phyloP scores from a whole-genome alignment of 2,113 vertebrate genomes.

The Osmerus eperlanus region DNA sequence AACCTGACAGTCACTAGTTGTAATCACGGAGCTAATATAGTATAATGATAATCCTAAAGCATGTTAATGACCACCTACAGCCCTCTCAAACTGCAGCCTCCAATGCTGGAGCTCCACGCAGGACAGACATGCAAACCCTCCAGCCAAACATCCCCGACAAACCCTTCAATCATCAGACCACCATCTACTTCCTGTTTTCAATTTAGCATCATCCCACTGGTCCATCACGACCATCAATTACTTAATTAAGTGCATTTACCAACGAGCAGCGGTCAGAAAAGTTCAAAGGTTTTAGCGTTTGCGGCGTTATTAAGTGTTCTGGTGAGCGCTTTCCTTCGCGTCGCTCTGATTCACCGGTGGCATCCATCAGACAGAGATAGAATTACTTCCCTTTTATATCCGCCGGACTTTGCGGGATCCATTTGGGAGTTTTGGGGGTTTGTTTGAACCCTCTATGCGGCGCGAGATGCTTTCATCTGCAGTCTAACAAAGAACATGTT shows the following conservation, averaged over 20 bases:
- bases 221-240: slow-evolving; percentile 54
- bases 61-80: no score
- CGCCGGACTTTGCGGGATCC: slow-evolving; percentile 32
- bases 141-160: no score
- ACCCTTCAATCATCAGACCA: no score
- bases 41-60: no score
- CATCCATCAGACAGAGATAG: slow-evolving; percentile 47
- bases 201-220: slow-evolving; percentile 27
- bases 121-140: no score
- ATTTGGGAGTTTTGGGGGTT: slow-evolving; percentile 21
- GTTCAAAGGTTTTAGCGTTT: slow-evolving; percentile 64
- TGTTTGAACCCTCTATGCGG: slow-evolving; percentile 5
- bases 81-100: no score
- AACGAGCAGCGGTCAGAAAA: slow-evolving; percentile 35
- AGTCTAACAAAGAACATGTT: slow-evolving; percentile 45
- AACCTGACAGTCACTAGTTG: no score
- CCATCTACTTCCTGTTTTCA: slow-evolving; percentile 35
- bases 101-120: no score
- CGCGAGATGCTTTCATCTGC: slow-evolving; percentile 38
- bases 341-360: slow-evolving; percentile 43
- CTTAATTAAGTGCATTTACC: slow-evolving; percentile 60
- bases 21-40: no score
- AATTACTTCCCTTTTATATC: slow-evolving; percentile 44
- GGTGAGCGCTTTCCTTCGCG: slow-evolving; percentile 48
- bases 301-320: slow-evolving; percentile 52